phyloP scores from a whole-genome alignment of 2,888 invertebrate genomes.

The Sinhomidia bicolor region DNA sequence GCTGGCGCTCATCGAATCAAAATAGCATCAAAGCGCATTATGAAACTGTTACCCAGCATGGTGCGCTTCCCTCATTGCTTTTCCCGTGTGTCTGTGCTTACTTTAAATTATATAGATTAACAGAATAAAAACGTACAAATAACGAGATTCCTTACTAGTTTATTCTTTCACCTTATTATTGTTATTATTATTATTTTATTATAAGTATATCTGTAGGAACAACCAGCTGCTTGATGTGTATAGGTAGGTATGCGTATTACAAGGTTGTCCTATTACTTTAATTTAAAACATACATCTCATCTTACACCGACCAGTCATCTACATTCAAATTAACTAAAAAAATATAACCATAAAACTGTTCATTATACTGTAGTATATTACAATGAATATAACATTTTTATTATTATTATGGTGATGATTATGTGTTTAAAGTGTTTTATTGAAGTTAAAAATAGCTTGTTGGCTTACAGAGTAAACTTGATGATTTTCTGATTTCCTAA shows the following conservation, averaged over 20 bases:
- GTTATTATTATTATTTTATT: no score
- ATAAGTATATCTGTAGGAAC: no score
- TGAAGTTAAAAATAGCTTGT: slow-evolving; percentile 5
- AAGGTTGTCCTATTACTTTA: no score
- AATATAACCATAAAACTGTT: not conserved
- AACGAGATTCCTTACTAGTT: slow-evolving; percentile 29
- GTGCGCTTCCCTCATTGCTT: slow-evolving; percentile 27
- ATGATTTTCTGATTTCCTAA: no score
- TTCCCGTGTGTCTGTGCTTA: not conserved
- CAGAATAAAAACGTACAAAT: slow-evolving; percentile 39
- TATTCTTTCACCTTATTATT: slow-evolving; percentile 12
- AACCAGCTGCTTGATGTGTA: no score
- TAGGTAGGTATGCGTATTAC: no score
- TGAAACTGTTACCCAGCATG: slow-evolving; percentile 63
- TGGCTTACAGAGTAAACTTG: no score
- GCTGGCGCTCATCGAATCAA: slow-evolving; percentile 53
- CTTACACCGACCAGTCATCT: not conserved
- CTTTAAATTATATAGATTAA: slow-evolving; percentile 9
- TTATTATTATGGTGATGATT: not conserved
- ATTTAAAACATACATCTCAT: no score
- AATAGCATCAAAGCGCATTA: slow-evolving; percentile 65
- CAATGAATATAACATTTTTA: slow-evolving; percentile 5
- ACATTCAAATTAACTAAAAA: slow-evolving; percentile 30
- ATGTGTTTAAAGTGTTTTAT: slow-evolving; percentile 8
- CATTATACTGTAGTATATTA: not conserved